phyloP scores from a whole-genome alignment of 92 coral and sea anemone species.

The Palythoa heliodiscus region DNA sequence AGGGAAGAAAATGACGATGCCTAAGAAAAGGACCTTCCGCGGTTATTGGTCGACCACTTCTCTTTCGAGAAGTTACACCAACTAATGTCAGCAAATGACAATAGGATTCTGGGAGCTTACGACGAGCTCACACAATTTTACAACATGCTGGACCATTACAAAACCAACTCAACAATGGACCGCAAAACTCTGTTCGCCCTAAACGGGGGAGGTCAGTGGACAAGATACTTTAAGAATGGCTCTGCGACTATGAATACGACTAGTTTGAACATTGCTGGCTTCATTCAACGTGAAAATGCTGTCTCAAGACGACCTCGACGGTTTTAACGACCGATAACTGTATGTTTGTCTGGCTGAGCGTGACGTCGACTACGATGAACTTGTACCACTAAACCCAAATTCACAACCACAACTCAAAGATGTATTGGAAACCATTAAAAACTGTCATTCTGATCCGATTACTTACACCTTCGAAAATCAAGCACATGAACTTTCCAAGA shows the following conservation, averaged over 20 bases:
- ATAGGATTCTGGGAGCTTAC: constrained; percentile 48
- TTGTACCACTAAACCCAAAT: constrained; percentile 28
- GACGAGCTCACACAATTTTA: constrained; percentile 59
- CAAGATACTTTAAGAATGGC: constrained; percentile 55
- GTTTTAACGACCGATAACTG: constrained; percentile 57
- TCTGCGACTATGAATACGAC: constrained; percentile 50
- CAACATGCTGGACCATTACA: constrained; percentile 63
- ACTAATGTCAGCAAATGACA: constrained; percentile 42
- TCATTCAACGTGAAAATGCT: constrained; percentile 46
- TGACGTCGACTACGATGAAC: constrained; percentile 56
- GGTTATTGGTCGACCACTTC: constrained; percentile 55
- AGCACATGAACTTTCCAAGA: constrained; percentile 38
- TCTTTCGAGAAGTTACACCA: constrained; percentile 60
- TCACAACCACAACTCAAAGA: constrained; percentile 20
- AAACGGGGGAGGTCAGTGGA: constrained; percentile 61
- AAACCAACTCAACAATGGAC: constrained; percentile 60
- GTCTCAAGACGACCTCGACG: constrained; percentile 42
- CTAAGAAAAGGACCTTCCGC: constrained; percentile 49
- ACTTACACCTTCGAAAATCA: constrained; percentile 42
- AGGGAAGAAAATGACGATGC: constrained; percentile 20
- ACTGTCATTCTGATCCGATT: constrained; percentile 20
- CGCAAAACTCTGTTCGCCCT: constrained; percentile 58
- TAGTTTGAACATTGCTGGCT: constrained; percentile 58
- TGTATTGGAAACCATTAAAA: constrained; percentile 44
- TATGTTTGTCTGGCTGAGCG: constrained; percentile 52